phyloP scores from a whole-genome alignment of 2,888 invertebrate species.

The Stenodera caucasica region DNA sequence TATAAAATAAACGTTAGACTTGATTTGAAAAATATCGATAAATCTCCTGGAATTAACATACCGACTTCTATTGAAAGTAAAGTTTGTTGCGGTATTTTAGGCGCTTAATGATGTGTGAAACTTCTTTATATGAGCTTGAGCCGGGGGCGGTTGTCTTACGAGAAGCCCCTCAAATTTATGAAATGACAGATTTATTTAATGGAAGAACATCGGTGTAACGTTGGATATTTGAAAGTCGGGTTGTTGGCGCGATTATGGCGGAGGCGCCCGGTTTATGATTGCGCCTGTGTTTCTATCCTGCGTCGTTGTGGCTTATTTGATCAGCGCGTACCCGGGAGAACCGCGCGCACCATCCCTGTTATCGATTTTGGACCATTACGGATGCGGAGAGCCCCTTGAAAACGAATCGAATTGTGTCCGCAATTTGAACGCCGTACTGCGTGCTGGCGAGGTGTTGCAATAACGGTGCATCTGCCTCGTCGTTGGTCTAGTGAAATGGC shows the following conservation, averaged over 20 bases:
- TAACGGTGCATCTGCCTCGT: slow-evolving; percentile 27
- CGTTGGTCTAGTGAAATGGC: slow-evolving; percentile 44
- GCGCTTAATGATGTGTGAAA: no score
- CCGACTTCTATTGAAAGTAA: no score
- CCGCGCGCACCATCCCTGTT: slow-evolving; percentile 38
- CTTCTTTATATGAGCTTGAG: no score
- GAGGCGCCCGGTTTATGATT: slow-evolving; percentile 9
- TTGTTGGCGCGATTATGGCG: background rate
- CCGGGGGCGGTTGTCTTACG: no score
- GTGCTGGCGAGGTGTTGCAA: slow-evolving; percentile 29
- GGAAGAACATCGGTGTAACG: no score
- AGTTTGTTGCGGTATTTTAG: no score
- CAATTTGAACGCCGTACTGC: slow-evolving; percentile 19
- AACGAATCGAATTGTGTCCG: slow-evolving; percentile 24
- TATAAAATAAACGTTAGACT: no score
- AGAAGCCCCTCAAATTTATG: no score
- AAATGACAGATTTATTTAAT: no score
- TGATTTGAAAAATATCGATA: no score
- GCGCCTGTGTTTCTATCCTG: slow-evolving; percentile 13
- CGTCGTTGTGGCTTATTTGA: slow-evolving; percentile 12
- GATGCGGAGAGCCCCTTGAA: slow-evolving; percentile 32
- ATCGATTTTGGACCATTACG: slow-evolving; percentile 34
- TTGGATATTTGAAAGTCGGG: slow-evolving; percentile 1
- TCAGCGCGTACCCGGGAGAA: slow-evolving; percentile 35
- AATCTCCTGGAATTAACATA: no score